Percentiles rank a stretch among this genome's conserved stretches.
Evolutionary conservation across 1,140 invertebrate genomes (phyloP).

Genomic region (Mamestra configurata): DNA sequence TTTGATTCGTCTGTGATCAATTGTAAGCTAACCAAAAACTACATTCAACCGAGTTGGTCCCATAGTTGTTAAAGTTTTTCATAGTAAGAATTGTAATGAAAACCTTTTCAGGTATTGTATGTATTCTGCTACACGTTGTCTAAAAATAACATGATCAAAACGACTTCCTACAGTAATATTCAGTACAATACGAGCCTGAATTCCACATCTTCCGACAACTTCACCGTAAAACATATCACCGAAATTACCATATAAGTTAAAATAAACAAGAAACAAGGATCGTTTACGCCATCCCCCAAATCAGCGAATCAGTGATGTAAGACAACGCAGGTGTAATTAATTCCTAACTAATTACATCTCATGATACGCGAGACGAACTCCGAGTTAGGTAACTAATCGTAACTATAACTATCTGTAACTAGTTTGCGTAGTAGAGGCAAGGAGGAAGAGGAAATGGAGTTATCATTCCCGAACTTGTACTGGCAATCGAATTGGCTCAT

Average conservation of each 20-base stretch:
- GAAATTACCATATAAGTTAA: slow-evolving; percentile 12
- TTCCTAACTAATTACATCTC: slow-evolving; percentile 71
- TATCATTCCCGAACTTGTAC: neutral
- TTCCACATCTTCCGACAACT: neutral
- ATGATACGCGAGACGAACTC: slow-evolving; percentile 66
- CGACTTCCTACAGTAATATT: too few relatives aligned
- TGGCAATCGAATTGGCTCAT: neutral
- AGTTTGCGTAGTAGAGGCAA: slow-evolving; percentile 20
- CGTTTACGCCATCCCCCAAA: slow-evolving; percentile 30
- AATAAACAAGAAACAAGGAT: slow-evolving; percentile 34
- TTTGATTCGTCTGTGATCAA: too few relatives aligned
- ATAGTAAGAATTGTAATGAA: too few relatives aligned
- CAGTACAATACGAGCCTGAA: too few relatives aligned
- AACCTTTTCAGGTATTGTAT: too few relatives aligned
- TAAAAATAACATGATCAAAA: too few relatives aligned
- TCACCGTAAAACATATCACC: slow-evolving; percentile 2
- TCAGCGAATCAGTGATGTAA: slow-evolving; percentile 46
- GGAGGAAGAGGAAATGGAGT: neutral
- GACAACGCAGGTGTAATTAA: slow-evolving; percentile 73
- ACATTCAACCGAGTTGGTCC: too few relatives aligned
- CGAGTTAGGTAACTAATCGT: slow-evolving; percentile 62
- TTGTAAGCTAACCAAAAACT: too few relatives aligned
- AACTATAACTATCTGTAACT: slow-evolving; percentile 46
- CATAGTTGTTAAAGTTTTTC: too few relatives aligned
- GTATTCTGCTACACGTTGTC: too few relatives aligned